Base-by-base conservation (phyloP, 1,140 invertebrate species). In the Panonychus citri region DNA sequence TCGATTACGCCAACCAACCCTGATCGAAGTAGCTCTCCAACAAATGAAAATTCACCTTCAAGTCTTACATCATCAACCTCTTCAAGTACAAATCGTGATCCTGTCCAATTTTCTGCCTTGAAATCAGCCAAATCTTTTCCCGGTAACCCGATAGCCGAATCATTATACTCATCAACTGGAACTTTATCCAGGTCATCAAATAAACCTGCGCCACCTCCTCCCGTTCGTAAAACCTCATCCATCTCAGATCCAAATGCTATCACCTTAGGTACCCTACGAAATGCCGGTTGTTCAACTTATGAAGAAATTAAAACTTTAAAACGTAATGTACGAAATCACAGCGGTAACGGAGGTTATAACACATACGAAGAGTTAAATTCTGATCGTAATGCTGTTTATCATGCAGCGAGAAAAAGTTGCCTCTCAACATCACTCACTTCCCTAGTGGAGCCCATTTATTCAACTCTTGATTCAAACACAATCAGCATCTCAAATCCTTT, bases 211-310 rank as follows among this genome's bases (percentile, higher is more conserved):
- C 59, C 59, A 24, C 57, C 59, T 4, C 59, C 59, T 7, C 59
- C 59, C 3, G 51, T 60, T 21, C 37, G 59, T 1, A 49, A 56
- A 40, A 54, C 55, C 8, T 57, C 55, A 13, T 48, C 55, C 3
- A 53, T 60, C 24, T 57, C 59, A n/a, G 57, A 60, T 57, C 55
- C 59, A 19, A 57, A 60, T 57, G 59, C 59, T 15, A 57, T 60
- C n/a, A 60, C 59, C 7, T 42, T 57, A 13, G 53, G 55, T 10
- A 59, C 58, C 8, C 42, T 59, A 15, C 52, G 42, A 42, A 60
- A 28, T 54, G 51, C 51, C 5, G 56, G 50, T 1, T n/a, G 54
- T 2, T 59, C 30, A 25, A 50, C 59, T 34, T 58, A 58, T 37
- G 56, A 54, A 34, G 51, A 60, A 8, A 55, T 57, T 4, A 48